Evolutionary conservation across 2,888 invertebrate genomes (phyloP).

Genomic region (Pyrrhia umbra): DNA sequence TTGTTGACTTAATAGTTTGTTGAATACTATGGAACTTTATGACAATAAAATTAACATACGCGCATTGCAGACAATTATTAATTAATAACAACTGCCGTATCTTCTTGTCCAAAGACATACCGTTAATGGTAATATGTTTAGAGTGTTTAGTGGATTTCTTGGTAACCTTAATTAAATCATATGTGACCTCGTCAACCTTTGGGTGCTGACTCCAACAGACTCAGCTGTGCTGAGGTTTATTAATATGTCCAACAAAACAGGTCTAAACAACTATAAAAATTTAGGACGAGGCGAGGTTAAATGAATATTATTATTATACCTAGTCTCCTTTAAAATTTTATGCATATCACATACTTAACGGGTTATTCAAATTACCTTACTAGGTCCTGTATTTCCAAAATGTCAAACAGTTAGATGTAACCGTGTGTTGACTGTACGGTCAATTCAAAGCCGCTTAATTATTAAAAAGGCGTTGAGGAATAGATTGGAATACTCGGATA

Average conservation of each 20-base stretch:
- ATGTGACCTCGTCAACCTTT: conserved; percentile 50
- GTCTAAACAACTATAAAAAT: conserved; percentile 28
- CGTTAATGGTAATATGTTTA: not conserved
- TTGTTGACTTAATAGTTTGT: too few species aligned
- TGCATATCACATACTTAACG: conserved; percentile 9
- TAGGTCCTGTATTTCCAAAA: not conserved
- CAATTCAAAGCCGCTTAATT: too few species aligned
- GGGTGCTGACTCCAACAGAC: conserved; percentile 33
- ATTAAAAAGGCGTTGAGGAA: too few species aligned
- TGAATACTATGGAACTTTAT: too few species aligned
- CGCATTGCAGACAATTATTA: too few species aligned
- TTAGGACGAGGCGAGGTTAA: conserved; percentile 21
- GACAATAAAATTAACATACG: too few species aligned
- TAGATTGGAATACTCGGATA: too few species aligned
- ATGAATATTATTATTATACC: conserved; percentile 6
- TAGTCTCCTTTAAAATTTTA: conserved; percentile 17
- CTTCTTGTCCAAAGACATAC: not conserved
- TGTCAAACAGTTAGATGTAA: not conserved
- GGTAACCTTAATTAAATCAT: conserved; percentile 25
- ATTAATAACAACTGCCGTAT: too few species aligned
- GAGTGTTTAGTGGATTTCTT: conserved; percentile 7
- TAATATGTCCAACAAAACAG: conserved; percentile 42
- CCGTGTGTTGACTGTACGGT: not conserved
- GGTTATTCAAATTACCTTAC: conserved; percentile 5
- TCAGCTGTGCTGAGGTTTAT: conserved; percentile 36